Evolutionary conservation across 1,140 invertebrate genomes (phyloP).

Genomic region (Battus philenor): DNA sequence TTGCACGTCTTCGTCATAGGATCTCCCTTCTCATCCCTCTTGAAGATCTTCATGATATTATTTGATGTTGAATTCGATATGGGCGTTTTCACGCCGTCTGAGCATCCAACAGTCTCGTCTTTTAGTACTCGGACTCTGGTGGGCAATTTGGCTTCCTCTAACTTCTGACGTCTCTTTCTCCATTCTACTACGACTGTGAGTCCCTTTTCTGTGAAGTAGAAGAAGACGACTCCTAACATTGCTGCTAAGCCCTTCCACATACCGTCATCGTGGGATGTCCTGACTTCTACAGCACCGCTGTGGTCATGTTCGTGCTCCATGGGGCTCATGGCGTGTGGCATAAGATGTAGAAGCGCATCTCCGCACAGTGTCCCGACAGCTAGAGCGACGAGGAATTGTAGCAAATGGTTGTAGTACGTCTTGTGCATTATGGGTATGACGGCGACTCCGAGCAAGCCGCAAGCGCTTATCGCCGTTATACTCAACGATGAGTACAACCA

Average conservation of each 20-base stretch:
- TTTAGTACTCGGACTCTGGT: conserved; percentile 81
- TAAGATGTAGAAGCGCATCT: conserved; percentile 93
- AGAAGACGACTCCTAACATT: conserved; percentile 88
- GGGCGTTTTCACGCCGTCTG: conserved; percentile 71
- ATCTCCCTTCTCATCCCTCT: conserved; percentile 72
- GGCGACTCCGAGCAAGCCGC: conserved; percentile 88
- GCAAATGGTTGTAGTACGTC: conserved; percentile 90
- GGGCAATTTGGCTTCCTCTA: conserved; percentile 78
- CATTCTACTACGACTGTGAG: conserved; percentile 88
- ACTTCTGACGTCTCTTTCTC: conserved; percentile 81
- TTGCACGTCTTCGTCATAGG: conserved; percentile 83
- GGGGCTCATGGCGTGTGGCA: conserved; percentile 88
- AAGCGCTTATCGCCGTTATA: conserved; percentile 89
- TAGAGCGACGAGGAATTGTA: conserved; percentile 94
- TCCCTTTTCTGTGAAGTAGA: conserved; percentile 91
- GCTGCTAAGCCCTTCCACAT: conserved; percentile 91
- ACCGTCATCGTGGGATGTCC: conserved; percentile 77
- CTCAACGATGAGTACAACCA: conserved; percentile 90
- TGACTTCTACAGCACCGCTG: conserved; percentile 36
- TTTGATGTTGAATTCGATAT: conserved; percentile 53
- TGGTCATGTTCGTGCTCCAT: conserved; percentile 71
- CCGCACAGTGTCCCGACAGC: conserved; percentile 94
- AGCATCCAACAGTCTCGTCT: conserved; percentile 74
- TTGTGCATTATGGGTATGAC: conserved; percentile 94
- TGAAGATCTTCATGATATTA: conserved; percentile 62